phyloP scores from a whole-genome alignment of 2,113 vertebrate genomes.

The Forbesichthys agassizii region DNA sequence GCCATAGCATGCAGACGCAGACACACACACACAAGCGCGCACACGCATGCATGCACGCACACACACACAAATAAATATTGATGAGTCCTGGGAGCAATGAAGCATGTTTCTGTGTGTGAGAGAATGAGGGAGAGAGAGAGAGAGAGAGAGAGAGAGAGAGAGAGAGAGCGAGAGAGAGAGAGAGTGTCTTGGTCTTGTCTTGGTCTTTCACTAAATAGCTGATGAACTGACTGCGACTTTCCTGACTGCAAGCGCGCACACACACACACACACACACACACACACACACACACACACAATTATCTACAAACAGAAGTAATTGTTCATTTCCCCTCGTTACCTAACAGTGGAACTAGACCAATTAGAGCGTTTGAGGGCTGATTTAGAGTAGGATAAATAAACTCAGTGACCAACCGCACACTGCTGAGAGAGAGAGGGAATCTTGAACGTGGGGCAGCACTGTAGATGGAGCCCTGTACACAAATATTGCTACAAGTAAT shows the following conservation, averaged over 20 bases:
- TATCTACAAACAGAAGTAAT: constrained; percentile 76
- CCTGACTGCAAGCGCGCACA: constrained; percentile 9
- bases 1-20: constrained; percentile 2
- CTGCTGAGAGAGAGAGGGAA: constrained; percentile 22
- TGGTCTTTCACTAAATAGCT: constrained; percentile 23
- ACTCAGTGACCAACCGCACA: constrained; percentile 73
- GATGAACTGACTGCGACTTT: constrained; percentile 42
- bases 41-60: neutral
- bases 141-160: neutral
- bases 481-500: too few relatives aligned
- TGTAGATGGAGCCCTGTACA: too few relatives aligned
- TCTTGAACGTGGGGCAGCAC: constrained; percentile 5
- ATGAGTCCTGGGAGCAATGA: neutral
- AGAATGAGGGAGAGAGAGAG: neutral
- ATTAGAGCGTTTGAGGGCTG: constrained; percentile 80
- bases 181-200: constrained; percentile 16
- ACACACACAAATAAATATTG: neutral
- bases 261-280: constrained; percentile 9
- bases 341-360: constrained; percentile 80
- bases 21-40: neutral
- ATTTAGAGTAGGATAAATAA: constrained; percentile 84
- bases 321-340: constrained; percentile 81
- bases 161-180: too few relatives aligned
- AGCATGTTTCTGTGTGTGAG: constrained; percentile 1
- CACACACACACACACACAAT: constrained; percentile 40